phyloP scores from a whole-genome alignment of 2,797 vertebrate species.

The Carapus acus region DNA sequence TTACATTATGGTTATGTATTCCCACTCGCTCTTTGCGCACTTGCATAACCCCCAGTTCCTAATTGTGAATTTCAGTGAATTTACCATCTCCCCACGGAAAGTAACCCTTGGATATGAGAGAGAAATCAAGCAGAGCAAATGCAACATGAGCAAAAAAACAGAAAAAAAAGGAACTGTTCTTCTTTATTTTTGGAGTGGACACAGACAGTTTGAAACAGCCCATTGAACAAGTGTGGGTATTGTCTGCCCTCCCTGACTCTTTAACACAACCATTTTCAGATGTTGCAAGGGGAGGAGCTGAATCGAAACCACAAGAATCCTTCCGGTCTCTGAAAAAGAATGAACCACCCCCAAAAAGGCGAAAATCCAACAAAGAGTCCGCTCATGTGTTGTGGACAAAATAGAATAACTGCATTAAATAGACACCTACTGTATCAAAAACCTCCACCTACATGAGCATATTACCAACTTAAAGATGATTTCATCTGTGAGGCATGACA shows the following conservation, averaged over 20 bases:
- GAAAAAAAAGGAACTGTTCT: too few relatives aligned
- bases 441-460: conserved; percentile 14
- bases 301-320: conserved; percentile 39
- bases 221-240: conserved; percentile 53
- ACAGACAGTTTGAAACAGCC: conserved; percentile 51
- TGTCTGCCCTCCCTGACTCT: conserved; percentile 53
- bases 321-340: conserved; percentile 31
- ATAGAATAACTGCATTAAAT: conserved; percentile 27
- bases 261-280: conserved; percentile 61
- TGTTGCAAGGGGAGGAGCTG: conserved; percentile 52
- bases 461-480: too few relatives aligned
- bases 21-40: too few relatives aligned
- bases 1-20: too few relatives aligned
- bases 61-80: too few relatives aligned
- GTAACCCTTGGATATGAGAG: too few relatives aligned
- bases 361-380: conserved; percentile 33
- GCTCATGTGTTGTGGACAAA: conserved; percentile 31
- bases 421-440: conserved; percentile 12
- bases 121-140: too few relatives aligned
- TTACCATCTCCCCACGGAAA: too few relatives aligned
- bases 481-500: too few relatives aligned
- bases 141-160: too few relatives aligned
- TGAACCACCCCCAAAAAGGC: too few relatives aligned
- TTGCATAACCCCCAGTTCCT: too few relatives aligned
- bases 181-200: conserved; percentile 53